Conservation (phyloP, 30 jellyfish, hydroid and myxozoan genomes). For the Aurelia aurita region DNA sequence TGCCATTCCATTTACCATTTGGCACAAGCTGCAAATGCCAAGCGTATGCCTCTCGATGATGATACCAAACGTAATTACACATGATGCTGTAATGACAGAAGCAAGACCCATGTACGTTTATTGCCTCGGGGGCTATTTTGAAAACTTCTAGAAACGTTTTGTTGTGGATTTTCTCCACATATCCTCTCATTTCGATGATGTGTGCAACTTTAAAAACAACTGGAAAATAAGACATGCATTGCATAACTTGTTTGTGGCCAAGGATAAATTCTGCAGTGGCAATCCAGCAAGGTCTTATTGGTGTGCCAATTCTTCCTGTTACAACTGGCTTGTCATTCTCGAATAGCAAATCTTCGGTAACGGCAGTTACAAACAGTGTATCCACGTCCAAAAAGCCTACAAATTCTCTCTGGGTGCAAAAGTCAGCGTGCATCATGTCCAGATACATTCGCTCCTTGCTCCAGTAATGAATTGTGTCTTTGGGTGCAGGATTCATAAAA, state of each 20-base stretch:
- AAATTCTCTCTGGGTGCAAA: conserved; percentile 7
- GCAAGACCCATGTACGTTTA: neutral
- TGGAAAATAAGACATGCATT: conserved; percentile 63
- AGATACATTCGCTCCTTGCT: conserved; percentile 17
- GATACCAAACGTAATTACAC: conserved; percentile 56
- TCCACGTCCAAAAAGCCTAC: conserved; percentile 56
- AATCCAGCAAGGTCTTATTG: conserved; percentile 29
- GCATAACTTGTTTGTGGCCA: conserved; percentile 51
- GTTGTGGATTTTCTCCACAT: conserved; percentile 26
- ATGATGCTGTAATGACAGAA: conserved; percentile 44
- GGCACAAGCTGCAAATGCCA: conserved; percentile 55
- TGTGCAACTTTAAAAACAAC: conserved; percentile 43
- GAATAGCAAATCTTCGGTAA: conserved; percentile 35
- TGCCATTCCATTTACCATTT: conserved; percentile 21
- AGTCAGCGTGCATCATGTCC: conserved; percentile 44
- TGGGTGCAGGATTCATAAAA: conserved; percentile 6
- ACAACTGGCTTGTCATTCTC: conserved; percentile 53
- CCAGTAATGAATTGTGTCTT: conserved; percentile 31
- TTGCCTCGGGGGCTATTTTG: conserved; percentile 21
- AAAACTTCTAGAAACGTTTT: conserved; percentile 38
- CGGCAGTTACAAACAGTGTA: conserved; percentile 38
- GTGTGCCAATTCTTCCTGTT: conserved; percentile 31
- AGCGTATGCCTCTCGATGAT: conserved; percentile 44
- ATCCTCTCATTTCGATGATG: conserved; percentile 25
- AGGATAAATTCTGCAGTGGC: conserved; percentile 37